Evolutionary conservation across 2,888 invertebrate species (phyloP).

Genomic region (Corbicula japonica): DNA sequence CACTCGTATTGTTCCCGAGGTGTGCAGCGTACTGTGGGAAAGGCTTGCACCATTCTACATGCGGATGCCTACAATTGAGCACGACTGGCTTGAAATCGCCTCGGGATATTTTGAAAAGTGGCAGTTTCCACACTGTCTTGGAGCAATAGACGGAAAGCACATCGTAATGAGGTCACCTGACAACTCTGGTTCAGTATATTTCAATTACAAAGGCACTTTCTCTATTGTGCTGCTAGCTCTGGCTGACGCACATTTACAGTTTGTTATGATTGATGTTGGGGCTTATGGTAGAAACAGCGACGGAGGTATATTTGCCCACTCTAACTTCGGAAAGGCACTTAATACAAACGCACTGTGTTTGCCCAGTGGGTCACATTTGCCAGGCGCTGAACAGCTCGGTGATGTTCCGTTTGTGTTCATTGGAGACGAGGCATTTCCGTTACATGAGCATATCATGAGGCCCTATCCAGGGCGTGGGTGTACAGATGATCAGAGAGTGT

Average conservation of each 20-base stretch:
- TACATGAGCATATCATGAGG: slow-evolving; percentile 63
- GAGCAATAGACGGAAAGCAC: slow-evolving; percentile 64
- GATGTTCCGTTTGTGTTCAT: slow-evolving; percentile 66
- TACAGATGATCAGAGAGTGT: slow-evolving; percentile 19
- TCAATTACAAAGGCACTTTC: slow-evolving; percentile 61
- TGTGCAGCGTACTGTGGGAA: slow-evolving; percentile 5
- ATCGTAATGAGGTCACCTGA: slow-evolving; percentile 33
- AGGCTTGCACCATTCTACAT: slow-evolving; percentile 5
- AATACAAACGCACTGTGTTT: not conserved
- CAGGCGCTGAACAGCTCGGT: slow-evolving; percentile 46
- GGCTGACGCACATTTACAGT: slow-evolving; percentile 86
- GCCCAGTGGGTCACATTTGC: slow-evolving; percentile 22
- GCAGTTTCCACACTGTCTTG: slow-evolving; percentile 83
- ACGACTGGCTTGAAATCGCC: slow-evolving; percentile 3
- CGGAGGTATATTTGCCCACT: slow-evolving; percentile 75
- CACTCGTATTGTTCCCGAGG: slow-evolving; percentile 5
- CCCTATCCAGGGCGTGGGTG: slow-evolving; percentile 13
- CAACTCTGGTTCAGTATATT: slow-evolving; percentile 43
- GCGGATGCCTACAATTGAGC: not conserved
- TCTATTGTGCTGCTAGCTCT: slow-evolving; percentile 72
- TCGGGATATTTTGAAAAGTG: slow-evolving; percentile 44
- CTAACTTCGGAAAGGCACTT: slow-evolving; percentile 22
- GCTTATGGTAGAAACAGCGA: slow-evolving; percentile 82
- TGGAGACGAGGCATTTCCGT: slow-evolving; percentile 75
- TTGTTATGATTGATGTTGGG: slow-evolving; percentile 82